Percentiles rank a stretch among this genome's conserved stretches.
Evolutionary conservation across 1,140 invertebrate genomes (phyloP).

Genomic region (Cryptotermes secundus): DNA sequence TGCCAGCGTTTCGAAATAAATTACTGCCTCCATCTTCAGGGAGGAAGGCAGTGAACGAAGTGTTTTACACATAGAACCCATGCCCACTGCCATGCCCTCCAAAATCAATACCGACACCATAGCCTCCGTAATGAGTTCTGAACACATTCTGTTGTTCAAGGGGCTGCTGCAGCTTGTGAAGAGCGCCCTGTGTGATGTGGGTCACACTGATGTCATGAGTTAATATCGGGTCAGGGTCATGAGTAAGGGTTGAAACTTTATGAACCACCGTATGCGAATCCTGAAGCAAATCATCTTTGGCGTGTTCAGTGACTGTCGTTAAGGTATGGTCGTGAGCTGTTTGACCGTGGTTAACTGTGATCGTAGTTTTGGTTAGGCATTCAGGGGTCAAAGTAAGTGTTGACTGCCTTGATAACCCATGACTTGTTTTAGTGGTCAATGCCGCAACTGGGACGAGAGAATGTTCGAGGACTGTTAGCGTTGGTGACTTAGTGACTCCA

Average conservation of each 20-base stretch:
- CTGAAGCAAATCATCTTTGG: background rate
- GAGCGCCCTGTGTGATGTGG: background rate
- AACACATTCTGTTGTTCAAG: background rate
- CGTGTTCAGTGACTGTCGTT: background rate
- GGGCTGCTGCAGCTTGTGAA: background rate
- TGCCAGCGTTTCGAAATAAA: no score
- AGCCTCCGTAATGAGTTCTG: background rate
- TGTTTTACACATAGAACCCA: background rate
- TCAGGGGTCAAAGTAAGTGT: background rate
- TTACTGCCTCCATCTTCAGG: no score
- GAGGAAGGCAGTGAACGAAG: no score
- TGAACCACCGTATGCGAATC: background rate
- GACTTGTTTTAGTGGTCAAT: background rate
- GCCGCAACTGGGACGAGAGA: background rate
- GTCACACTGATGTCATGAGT: background rate
- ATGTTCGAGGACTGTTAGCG: background rate
- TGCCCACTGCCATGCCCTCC: conserved; percentile 13
- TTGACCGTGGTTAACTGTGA: background rate
- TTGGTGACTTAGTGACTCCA: background rate
- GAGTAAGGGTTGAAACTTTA: background rate
- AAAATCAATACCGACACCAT: conserved; percentile 12
- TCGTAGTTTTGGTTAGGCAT: background rate
- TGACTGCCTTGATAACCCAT: background rate
- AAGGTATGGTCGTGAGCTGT: background rate
- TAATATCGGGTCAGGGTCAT: background rate